A percentile compares a stretch with the other conserved stretches of the same genome.
These are phyloP conservation scores for Thalpophila matura DNA, from an alignment of 2,888 invertebrate species.

Conservation along the genomic window DNA sequence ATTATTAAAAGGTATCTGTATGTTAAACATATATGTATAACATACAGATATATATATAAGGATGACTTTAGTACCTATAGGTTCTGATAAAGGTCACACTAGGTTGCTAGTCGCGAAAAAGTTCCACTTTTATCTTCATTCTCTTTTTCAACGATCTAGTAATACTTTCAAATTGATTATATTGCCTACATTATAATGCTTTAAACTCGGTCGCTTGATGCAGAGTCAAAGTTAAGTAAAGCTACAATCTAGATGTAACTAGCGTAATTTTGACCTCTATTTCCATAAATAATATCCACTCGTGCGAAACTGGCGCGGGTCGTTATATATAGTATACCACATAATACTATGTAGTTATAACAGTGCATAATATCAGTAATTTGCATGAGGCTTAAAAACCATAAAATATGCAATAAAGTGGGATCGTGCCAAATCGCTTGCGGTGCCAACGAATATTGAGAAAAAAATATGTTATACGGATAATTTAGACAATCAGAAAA, in stretches of 20 bases:
- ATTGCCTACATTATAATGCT: no score
- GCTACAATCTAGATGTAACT: no score
- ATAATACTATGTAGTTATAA: no score
- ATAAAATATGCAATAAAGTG: not conserved
- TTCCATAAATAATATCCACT: no score
- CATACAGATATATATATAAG: no score
- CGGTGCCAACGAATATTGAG: not conserved
- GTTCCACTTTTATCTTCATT: not conserved
- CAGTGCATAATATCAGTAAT: not conserved
- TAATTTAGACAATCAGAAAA: not conserved
- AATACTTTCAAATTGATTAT: constrained; percentile 1
- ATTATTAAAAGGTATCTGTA: constrained; percentile 16
- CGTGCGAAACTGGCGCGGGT: no score
- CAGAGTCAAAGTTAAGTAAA: no score
- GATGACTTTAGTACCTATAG: not conserved
- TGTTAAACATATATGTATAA: no score
- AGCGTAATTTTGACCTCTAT: no score
- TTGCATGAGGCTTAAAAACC: constrained; percentile 5
- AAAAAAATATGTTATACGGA: not conserved
- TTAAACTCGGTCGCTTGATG: no score
- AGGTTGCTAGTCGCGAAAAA: not conserved
- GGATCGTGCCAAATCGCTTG: not conserved
- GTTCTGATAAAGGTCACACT: not conserved
- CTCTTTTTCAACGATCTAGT: not conserved
- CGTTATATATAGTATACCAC: no score